Conservation (phyloP, 1,140 invertebrate species). For the Venturia canescens region DNA sequence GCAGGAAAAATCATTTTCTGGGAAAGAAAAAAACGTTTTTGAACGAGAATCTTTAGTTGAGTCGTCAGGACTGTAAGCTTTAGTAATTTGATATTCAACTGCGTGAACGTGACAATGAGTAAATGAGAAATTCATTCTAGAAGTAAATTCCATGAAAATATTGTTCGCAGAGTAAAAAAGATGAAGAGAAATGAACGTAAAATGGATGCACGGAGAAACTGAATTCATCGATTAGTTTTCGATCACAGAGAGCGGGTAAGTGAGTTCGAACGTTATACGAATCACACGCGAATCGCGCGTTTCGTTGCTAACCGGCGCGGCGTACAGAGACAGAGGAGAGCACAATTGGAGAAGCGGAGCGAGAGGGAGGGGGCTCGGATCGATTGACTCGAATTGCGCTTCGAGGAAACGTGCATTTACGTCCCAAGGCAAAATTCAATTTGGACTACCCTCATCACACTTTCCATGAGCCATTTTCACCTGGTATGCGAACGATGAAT, state of each 20-base stretch:
- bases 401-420: constrained; percentile 17
- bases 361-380: neutral
- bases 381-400: constrained; percentile 21
- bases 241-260: neutral
- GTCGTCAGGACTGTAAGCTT: too few species aligned
- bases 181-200: too few species aligned
- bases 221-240: neutral
- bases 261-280: neutral
- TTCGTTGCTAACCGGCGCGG: constrained; percentile 25
- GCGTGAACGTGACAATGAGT: too few species aligned
- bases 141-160: too few species aligned
- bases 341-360: neutral
- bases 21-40: too few species aligned
- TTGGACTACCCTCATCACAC: neutral
- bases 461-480: neutral
- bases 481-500: neutral
- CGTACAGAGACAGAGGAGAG: neutral
- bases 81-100: too few species aligned
- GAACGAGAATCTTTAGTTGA: too few species aligned
- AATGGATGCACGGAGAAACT: neutral
- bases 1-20: too few species aligned
- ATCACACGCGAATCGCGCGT: constrained; percentile 2
- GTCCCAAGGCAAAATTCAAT: neutral
- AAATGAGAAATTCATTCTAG: too few species aligned
- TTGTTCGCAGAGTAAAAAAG: too few species aligned